Base-by-base conservation (phyloP, 2,888 invertebrate genomes). In the Entomobrya proxima region DNA sequence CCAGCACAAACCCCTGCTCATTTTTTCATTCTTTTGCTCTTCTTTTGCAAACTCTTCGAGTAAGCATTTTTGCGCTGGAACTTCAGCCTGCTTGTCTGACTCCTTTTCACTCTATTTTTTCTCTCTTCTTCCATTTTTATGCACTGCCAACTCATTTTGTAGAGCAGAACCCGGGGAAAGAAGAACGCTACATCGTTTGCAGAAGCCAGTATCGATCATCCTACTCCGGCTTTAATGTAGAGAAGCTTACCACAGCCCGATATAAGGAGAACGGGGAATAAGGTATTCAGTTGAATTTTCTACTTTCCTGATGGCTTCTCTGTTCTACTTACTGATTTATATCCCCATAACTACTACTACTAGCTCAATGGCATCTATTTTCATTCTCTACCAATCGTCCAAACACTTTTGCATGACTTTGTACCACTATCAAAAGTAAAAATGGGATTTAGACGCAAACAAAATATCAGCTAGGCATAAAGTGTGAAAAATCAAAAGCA, bases 151-250 rank as follows among this genome's bases (percentile, higher is more conserved):
- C 30, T 32, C 9, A 37, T 37, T 67, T 24, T n/a, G 18, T 18
- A 72, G 44, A 69, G 30, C 37, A 67, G 64, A 67, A n/a, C n/a
- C n/a, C 37, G 40, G 37, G 40, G 64, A 67, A 35, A 67, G 64
- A 67, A 30, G 37, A 67, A 6, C 64, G 40, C 24, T 72, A 44
- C 47, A 47, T 72, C 44, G 44, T 61, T 67, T 24, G 40, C 64
- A 69, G 58, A 74, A 81, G 58, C 30, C 58, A 74, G 81, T 81
- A 81, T 81, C 74, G 81, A 81, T 81, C 81, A 81, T 74, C 44
- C 81, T 74, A 81, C 47, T 37, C 37, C 37, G 21, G 35, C 40
- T 37, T 21, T 37, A 35, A 18, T 1, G 9, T 30, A 27, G 15
- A 18, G 64, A 0, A 6, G n/a, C n/a, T 64, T 30, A n/a, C 58